Evolutionary conservation across 2,797 vertebrate species (phyloP).

Genomic region (Anguilla obscura): DNA sequence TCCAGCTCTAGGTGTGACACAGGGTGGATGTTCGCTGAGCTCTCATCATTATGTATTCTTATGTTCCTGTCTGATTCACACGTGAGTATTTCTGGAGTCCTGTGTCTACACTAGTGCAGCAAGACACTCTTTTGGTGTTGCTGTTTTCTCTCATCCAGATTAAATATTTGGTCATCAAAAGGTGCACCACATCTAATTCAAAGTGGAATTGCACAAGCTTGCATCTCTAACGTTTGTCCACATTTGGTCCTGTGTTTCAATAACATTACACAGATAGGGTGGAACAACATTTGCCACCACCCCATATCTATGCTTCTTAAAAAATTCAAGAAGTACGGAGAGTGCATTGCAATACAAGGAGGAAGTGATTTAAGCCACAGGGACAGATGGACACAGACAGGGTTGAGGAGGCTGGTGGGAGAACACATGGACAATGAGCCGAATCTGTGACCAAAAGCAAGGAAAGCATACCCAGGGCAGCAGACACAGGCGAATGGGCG

Average conservation of each 20-base stretch:
- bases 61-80: background rate
- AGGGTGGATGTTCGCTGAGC: conserved; percentile 31
- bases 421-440: background rate
- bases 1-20: no score
- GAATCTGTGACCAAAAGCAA: conserved; percentile 23
- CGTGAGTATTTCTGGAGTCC: background rate
- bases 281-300: background rate
- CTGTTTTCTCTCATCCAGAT: background rate
- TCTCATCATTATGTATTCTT: conserved; percentile 35
- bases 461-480: conserved; percentile 35
- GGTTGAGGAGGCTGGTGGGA: background rate
- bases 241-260: background rate
- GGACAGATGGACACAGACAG: background rate
- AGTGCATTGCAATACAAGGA: conserved; percentile 13
- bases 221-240: background rate
- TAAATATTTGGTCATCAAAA: background rate
- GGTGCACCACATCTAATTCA: background rate
- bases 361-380: conserved; percentile 29
- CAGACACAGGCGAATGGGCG: conserved; percentile 38
- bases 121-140: background rate
- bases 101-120: background rate
- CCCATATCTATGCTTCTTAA: background rate
- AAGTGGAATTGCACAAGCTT: background rate
- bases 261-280: background rate
- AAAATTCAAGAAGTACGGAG: background rate